Evolutionary conservation across 1,140 invertebrate genomes (phyloP).

Genomic region (Hyles euphorbiae): DNA sequence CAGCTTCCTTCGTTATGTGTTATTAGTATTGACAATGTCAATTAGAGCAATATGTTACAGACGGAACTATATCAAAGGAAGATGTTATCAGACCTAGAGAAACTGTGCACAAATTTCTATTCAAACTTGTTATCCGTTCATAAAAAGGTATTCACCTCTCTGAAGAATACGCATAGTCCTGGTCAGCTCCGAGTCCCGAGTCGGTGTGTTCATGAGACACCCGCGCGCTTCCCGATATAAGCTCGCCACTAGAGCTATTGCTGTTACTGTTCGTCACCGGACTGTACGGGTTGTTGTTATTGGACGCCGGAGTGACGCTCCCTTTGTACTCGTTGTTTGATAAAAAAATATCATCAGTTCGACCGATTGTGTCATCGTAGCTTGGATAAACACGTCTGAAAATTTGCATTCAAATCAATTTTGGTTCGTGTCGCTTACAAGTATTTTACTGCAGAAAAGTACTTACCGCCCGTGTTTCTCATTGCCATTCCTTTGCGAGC

Average conservation of each 20-base stretch:
- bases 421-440: not conserved
- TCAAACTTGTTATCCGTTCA: no score
- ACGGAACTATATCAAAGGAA: no score
- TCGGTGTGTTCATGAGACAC: conserved; percentile 82
- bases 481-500: conserved; percentile 52
- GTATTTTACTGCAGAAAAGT: conserved; percentile 4
- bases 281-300: conserved; percentile 63
- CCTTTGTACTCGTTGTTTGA: conserved; percentile 60
- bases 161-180: conserved; percentile 79
- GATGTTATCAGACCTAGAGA: no score
- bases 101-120: no score
- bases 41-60: no score
- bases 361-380: conserved; percentile 52
- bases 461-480: conserved; percentile 65
- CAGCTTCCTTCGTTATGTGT: no score
- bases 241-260: conserved; percentile 71
- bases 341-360: conserved; percentile 53
- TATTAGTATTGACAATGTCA: no score
- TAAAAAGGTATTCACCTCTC: conserved; percentile 67
- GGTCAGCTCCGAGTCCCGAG: conserved; percentile 81
- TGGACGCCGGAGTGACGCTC: conserved; percentile 44
- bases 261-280: conserved; percentile 70
- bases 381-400: conserved; percentile 62
- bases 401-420: not conserved
- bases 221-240: conserved; percentile 72